These are phyloP conservation scores for Deroplatys truncata DNA, from an alignment of 2,888 invertebrate genomes.

Conservation along the genomic window DNA sequence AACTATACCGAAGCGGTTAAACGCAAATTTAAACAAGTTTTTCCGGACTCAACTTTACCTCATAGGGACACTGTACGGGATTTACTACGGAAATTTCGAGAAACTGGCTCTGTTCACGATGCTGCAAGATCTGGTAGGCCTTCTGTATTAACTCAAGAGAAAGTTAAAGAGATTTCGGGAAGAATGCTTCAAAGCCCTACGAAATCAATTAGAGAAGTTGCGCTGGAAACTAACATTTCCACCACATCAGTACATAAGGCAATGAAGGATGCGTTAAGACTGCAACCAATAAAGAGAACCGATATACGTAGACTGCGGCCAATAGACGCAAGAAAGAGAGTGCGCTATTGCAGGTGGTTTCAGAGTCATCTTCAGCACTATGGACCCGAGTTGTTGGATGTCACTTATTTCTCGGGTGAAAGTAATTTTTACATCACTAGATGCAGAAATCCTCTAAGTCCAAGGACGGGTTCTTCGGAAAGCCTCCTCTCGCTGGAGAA, in stretches of 20 bases:
- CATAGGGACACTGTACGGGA: background rate
- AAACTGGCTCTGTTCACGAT: background rate
- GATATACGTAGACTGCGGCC: background rate
- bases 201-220: background rate
- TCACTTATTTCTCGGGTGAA: background rate
- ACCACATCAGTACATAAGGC: background rate
- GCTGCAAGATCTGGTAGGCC: background rate
- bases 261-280: background rate
- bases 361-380: background rate
- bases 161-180: background rate
- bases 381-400: background rate
- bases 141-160: background rate
- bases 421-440: background rate
- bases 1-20: background rate
- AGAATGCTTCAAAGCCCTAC: background rate
- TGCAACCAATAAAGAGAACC: background rate
- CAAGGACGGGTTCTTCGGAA: no score
- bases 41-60: background rate
- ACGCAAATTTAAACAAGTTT: background rate
- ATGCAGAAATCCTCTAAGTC: background rate
- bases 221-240: background rate
- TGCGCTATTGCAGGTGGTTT: background rate
- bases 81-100: background rate
- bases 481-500: background rate
- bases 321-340: background rate